A percentile compares a stretch with the other conserved stretches of the same genome.
Evolutionary conservation across 2,113 vertebrate genomes (phyloP).

Genomic region (Eidolon helvum): DNA sequence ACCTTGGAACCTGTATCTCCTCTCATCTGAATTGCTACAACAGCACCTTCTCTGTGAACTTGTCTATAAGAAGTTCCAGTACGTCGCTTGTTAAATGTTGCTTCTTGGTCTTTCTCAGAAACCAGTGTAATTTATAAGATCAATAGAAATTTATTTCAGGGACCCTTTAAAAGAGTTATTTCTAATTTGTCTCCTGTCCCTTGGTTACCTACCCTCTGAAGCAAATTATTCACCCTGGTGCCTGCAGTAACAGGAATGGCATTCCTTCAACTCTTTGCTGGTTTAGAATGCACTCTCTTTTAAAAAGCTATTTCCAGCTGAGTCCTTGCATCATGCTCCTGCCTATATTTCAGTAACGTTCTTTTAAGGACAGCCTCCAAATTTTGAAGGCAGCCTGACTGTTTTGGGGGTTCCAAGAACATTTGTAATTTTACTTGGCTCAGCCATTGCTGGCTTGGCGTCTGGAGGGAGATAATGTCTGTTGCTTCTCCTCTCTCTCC

Average conservation of each 20-base stretch:
- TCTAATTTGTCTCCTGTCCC: background rate
- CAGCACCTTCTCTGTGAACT: background rate
- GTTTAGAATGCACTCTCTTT: background rate
- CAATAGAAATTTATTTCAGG: background rate
- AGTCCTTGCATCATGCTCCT: background rate
- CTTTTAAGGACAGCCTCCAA: slow-evolving; percentile 6
- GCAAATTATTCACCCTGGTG: background rate
- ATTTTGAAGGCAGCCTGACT: slow-evolving; percentile 15
- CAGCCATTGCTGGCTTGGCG: background rate
- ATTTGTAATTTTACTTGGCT: background rate
- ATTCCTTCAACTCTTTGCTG: slow-evolving; percentile 28
- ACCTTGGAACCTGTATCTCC: background rate
- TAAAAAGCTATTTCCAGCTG: slow-evolving; percentile 16
- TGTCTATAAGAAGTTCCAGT: background rate
- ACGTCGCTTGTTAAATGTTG: background rate
- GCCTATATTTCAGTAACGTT: background rate
- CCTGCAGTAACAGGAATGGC: background rate
- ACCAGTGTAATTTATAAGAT: slow-evolving; percentile 36
- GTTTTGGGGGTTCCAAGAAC: background rate
- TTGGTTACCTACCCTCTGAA: background rate
- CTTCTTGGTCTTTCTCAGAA: slow-evolving; percentile 38
- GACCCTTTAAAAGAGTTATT: background rate
- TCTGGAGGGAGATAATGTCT: background rate
- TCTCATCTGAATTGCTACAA: background rate
- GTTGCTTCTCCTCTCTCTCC: background rate